These are phyloP conservation scores for Lasioglossum leucozonium DNA, from an alignment of 2,888 invertebrate species.

Conservation along the genomic window DNA sequence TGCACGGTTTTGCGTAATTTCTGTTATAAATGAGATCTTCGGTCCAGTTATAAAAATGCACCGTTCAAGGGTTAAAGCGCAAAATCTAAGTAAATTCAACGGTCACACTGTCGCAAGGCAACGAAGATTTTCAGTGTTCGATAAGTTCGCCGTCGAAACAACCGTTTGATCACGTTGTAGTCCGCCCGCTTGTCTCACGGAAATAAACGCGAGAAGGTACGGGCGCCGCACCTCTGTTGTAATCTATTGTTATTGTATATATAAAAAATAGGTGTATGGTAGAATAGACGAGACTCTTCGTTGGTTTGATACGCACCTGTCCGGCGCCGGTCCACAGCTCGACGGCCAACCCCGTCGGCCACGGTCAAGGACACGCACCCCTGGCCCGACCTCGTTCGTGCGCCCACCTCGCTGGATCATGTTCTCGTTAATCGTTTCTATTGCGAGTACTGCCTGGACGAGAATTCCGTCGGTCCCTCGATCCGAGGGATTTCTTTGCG, in stretches of 20 bases:
- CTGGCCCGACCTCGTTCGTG: neutral
- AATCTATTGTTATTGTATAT: constrained; percentile 34
- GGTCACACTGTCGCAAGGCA: neutral
- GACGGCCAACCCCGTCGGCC: constrained; percentile 58
- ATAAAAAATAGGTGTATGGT: constrained; percentile 32
- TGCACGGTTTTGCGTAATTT: no score
- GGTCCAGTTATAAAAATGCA: no score
- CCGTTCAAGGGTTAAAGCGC: neutral
- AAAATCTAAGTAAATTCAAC: no score
- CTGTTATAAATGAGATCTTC: no score
- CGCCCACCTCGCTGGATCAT: neutral
- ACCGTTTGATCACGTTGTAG: neutral
- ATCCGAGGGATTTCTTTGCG: neutral
- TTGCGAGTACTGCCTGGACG: neutral
- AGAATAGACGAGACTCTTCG: constrained; percentile 71
- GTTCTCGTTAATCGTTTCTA: neutral
- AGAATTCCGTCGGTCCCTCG: neutral
- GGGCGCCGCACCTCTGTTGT: constrained; percentile 56
- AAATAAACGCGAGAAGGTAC: constrained; percentile 63
- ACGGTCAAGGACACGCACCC: constrained; percentile 3
- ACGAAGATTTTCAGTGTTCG: neutral
- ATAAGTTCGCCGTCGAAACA: neutral
- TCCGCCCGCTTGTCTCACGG: constrained; percentile 58
- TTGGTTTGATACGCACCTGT: constrained; percentile 68
- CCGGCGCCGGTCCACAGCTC: constrained; percentile 59